phyloP scores from a whole-genome alignment of 2,113 vertebrate species.

The Suricata suricatta region DNA sequence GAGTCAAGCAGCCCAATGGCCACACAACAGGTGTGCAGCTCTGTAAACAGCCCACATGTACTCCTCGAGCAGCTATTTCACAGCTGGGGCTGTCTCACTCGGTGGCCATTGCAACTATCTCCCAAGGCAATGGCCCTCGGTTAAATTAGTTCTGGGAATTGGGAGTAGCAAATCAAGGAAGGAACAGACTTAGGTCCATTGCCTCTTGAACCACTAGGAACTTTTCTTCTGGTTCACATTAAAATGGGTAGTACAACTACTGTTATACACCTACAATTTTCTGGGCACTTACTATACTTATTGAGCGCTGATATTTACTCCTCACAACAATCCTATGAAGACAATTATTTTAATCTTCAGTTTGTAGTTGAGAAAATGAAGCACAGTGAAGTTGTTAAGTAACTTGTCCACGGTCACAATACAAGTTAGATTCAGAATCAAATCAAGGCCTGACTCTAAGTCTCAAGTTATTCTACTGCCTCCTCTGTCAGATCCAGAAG shows the following conservation, averaged over 20 bases:
- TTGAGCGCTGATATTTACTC: neutral
- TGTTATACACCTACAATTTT: neutral
- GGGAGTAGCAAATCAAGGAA: conserved; percentile 37
- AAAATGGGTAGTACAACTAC: neutral
- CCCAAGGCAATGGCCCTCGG: neutral
- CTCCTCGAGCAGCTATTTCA: neutral
- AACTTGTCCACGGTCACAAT: conserved; percentile 31
- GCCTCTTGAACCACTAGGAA: neutral
- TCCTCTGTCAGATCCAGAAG: neutral
- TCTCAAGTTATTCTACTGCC: neutral
- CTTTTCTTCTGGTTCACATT: neutral
- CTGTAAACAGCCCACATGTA: neutral
- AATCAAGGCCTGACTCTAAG: neutral
- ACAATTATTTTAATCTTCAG: conserved; percentile 40
- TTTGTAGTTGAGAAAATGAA: conserved; percentile 40
- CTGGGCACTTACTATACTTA: neutral
- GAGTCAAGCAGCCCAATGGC: neutral
- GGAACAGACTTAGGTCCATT: neutral
- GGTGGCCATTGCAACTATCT: neutral
- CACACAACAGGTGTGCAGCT: neutral
- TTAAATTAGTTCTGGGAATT: conserved; percentile 30
- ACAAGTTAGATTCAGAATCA: neutral
- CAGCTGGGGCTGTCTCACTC: neutral
- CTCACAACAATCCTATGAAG: conserved; percentile 18
- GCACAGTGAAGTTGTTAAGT: neutral